Percentiles rank a stretch among this genome's conserved stretches.
Conservation (phyloP, 2,113 vertebrate species). For the Pampusana beccarii region DNA sequence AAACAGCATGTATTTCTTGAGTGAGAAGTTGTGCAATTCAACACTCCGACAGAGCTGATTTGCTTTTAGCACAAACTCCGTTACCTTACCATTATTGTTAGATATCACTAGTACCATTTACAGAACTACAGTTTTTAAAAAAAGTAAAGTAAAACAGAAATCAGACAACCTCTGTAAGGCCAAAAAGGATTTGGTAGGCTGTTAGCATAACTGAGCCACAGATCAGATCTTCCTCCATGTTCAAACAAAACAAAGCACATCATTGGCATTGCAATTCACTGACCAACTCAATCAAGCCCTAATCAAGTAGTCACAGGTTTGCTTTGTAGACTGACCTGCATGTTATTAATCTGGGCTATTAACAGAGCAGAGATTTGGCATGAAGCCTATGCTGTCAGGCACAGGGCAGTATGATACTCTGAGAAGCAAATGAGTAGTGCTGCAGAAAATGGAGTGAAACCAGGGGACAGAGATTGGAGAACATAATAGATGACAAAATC, state of each 20-base stretch:
- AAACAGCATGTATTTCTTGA: neutral
- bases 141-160: neutral
- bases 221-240: neutral
- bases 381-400: neutral
- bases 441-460: neutral
- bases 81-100: neutral
- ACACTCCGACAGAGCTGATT: neutral
- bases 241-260: neutral
- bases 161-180: neutral
- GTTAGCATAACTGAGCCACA: neutral
- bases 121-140: neutral
- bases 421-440: neutral
- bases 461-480: neutral
- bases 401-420: neutral
- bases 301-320: neutral
- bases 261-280: neutral
- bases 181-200: neutral
- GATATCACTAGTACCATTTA: neutral
- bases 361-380: neutral
- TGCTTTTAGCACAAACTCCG: neutral
- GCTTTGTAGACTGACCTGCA: neutral
- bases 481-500: rapidly evolving
- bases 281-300: neutral
- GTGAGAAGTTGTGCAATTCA: neutral
- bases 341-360: neutral